Base-by-base conservation (phyloP, 2,797 vertebrate genomes). In the Lophius americanus region DNA sequence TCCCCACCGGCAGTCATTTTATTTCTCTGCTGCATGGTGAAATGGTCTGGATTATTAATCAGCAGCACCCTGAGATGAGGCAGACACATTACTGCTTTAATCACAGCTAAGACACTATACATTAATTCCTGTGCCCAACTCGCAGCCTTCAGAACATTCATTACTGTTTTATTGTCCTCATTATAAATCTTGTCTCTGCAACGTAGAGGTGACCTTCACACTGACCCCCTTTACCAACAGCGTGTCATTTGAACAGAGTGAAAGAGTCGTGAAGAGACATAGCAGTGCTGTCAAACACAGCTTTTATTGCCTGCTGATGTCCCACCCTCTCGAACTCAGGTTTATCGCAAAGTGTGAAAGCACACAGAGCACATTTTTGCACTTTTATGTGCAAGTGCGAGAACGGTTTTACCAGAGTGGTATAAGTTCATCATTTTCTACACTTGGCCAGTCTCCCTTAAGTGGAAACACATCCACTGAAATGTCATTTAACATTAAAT, bases 151-250 rank as follows among this genome's bases (percentile, higher is more conserved):
- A 75, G 46, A 80, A 75, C 76, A 66, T 72, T 85, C 78, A 71
- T 85, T 82, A 83, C 63, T 1, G 49, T 44, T 51, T 77, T 82
- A 82, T 72, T 86, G 81, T 79, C 69, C 71, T 85, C 70, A 80
- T 85, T 82, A 82, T 75, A 75, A 76, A 83, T 71, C 64, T 48
- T 54, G 61, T 43, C 68, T 52, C 46, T 3, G 51, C 48, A 48
- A 54, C 64, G 42, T 64, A 39, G 50, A 58, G 73, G 63, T 80
- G 64, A 88, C 85, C 84, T 85, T 73, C 64, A 68, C 47, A 8
- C 47, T 76, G 81, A 80, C 72, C 76, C 23, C 70, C 51, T 65
- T 51, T 51, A 64, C 59, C 39, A 41, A 43, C 75, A 38, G 60
- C 41, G 3, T 57, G 76, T 73, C 33, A 78, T 68, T 53, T 57